phyloP scores from a whole-genome alignment of 2,113 vertebrate species.

The Urocynchramus pylzowi region DNA sequence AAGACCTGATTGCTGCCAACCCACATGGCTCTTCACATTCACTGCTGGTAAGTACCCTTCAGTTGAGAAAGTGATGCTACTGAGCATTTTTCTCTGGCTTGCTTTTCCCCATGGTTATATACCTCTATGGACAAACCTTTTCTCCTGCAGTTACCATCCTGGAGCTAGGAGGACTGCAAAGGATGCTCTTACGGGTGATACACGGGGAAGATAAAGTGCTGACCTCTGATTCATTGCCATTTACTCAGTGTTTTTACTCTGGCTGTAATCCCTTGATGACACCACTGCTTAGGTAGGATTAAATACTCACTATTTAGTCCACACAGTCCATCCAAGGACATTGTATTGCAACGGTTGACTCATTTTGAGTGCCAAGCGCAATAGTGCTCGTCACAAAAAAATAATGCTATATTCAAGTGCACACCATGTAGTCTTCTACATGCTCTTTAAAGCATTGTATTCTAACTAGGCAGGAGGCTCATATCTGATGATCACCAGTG shows the following conservation, averaged over 20 bases:
- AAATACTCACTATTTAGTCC: neutral
- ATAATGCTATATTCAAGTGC: neutral
- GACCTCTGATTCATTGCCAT: neutral
- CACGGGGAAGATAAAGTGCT: conserved; percentile 18
- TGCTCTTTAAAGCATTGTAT: neutral
- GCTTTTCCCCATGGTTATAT: neutral
- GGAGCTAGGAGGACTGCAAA: neutral
- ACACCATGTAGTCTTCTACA: rapidly evolving
- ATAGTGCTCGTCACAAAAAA: neutral
- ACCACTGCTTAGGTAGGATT: neutral
- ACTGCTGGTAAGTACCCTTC: neutral
- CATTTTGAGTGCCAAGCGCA: neutral
- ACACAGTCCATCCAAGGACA: neutral
- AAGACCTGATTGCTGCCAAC: conserved; percentile 31
- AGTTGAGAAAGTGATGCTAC: neutral
- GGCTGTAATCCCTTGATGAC: neutral
- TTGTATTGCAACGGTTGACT: neutral
- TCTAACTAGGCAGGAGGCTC: neutral
- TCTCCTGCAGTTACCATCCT: neutral
- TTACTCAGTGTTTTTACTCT: neutral
- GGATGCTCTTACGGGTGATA: neutral
- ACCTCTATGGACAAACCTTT: neutral
- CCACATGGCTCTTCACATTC: neutral
- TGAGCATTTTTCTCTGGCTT: neutral
- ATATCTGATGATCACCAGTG: neutral